Conservation (phyloP, 2,113 vertebrate genomes). For the Motacilla tschutschensis region DNA sequence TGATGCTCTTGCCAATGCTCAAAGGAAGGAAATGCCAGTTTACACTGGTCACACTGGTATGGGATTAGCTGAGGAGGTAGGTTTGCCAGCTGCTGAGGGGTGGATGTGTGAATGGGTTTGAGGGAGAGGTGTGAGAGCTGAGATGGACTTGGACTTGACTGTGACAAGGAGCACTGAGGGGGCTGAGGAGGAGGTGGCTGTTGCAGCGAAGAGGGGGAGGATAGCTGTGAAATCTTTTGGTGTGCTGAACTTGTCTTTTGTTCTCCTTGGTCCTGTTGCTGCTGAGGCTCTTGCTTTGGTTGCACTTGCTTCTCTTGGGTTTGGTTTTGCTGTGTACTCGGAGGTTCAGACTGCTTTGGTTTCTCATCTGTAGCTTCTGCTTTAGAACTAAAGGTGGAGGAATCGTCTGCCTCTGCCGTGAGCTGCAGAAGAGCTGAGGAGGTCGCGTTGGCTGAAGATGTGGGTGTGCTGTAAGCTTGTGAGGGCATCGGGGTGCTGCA, state of each 20-base stretch:
- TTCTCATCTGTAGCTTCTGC: conserved; percentile 88
- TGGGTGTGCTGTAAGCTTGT: conserved; percentile 86
- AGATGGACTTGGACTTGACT: conserved; percentile 86
- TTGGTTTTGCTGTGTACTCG: conserved; percentile 80
- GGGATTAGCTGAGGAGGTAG: conserved; percentile 93
- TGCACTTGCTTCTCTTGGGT: conserved; percentile 86
- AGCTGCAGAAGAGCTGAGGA: conserved; percentile 77
- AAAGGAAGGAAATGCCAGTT: conserved; percentile 94
- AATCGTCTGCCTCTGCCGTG: conserved; percentile 82
- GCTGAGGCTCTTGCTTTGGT: conserved; percentile 90
- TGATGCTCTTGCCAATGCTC: conserved; percentile 99
- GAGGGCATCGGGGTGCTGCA: conserved; percentile 96
- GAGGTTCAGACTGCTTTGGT: conserved; percentile 89
- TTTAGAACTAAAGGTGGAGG: conserved; percentile 78
- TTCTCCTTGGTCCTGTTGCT: conserved; percentile 80
- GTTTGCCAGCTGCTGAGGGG: conserved; percentile 82
- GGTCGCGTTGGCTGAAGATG: conserved; percentile 79
- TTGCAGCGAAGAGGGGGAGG: conserved; percentile 83
- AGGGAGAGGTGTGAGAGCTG: conserved; percentile 89
- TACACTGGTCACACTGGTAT: conserved; percentile 98
- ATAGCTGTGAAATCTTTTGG: conserved; percentile 83
- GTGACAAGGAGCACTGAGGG: conserved; percentile 82
- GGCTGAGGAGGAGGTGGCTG: conserved; percentile 80
- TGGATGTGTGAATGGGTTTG: conserved; percentile 87
- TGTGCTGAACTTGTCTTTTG: conserved; percentile 79